Base-by-base conservation (phyloP, 2,797 vertebrate species). In the Silurus lanzhouensis region DNA sequence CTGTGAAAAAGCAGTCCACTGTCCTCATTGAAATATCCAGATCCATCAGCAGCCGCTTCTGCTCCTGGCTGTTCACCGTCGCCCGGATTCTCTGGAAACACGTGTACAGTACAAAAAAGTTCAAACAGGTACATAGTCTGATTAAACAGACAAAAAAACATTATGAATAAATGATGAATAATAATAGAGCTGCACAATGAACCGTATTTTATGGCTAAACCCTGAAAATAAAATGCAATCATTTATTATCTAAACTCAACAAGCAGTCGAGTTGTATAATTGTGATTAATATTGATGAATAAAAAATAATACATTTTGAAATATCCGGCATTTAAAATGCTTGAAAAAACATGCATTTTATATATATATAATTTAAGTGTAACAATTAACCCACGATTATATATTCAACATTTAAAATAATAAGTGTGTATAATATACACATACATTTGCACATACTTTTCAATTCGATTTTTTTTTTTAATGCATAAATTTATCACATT, bases 21-120 rank as follows among this genome's bases (percentile, higher is more conserved):
- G 98, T 99, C 93, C 97, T 96, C 98, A 99, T 99, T 84, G 97
- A 99, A 93, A 99, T 96, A 84, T 99, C 98, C 92, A 99, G 92
- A 80, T 99, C 98, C 98, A 98, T 99, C 88, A 99, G 87, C 38
- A 99, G 92, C 89, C 98, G 94, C 93, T 98, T 99, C 95, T 99
- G 97, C 91, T 99, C 98, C 93, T 98, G 98, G 84, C 96, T 98
- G 92, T 99, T 99, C 87, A 99, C 98, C 0, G 98, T 99, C 88
- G 98, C 97, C 88, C 97, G 95, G 90, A 99, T 99, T 83, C 97
- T 88, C 98, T 99, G 92, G 0, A 38, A 75, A 87, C 66, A 87
- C 52, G 89, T 5, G 66, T 7, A 52, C 38, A 38, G 38, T 38
- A 38, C 7, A 81, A 19, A 68, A 38, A 12, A 10, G 27, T 27